Conservation (phyloP, 2,797 vertebrate genomes). For the Ctenopoma multispine region DNA sequence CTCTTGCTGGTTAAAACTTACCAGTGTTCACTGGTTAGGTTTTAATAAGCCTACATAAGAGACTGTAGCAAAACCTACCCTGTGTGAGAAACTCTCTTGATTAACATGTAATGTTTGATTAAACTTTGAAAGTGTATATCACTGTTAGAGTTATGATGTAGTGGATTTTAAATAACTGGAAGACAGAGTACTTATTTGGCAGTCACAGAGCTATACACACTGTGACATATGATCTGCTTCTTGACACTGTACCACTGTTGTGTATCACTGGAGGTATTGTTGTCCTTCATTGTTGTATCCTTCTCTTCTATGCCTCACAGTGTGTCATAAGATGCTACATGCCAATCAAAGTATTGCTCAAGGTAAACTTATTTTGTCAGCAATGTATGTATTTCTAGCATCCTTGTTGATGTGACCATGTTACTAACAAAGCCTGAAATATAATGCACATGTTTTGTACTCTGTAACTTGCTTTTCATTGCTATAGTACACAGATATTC, state of each 20-base stretch:
- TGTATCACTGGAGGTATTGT: too few species aligned
- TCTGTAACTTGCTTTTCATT: too few species aligned
- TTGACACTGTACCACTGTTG: too few species aligned
- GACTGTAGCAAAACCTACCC: not conserved
- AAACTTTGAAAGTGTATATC: not conserved
- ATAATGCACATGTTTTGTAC: too few species aligned
- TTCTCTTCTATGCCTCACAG: not conserved
- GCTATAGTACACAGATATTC: too few species aligned
- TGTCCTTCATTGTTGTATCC: not conserved
- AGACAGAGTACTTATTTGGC: too few species aligned
- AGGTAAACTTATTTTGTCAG: not conserved
- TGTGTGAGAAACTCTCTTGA: not conserved
- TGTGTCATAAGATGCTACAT: not conserved
- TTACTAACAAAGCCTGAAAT: not conserved
- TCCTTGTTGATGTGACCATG: not conserved
- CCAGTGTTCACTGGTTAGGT: not conserved
- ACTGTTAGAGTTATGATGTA: too few species aligned
- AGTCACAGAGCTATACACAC: too few species aligned
- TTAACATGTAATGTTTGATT: not conserved
- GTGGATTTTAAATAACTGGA: too few species aligned
- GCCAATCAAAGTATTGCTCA: not conserved
- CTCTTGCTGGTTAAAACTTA: constrained; percentile 14
- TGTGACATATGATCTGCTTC: too few species aligned
- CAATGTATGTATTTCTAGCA: not conserved
- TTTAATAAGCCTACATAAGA: not conserved